phyloP scores from a whole-genome alignment of 2,113 vertebrate genomes.

The Strix uralensis region DNA sequence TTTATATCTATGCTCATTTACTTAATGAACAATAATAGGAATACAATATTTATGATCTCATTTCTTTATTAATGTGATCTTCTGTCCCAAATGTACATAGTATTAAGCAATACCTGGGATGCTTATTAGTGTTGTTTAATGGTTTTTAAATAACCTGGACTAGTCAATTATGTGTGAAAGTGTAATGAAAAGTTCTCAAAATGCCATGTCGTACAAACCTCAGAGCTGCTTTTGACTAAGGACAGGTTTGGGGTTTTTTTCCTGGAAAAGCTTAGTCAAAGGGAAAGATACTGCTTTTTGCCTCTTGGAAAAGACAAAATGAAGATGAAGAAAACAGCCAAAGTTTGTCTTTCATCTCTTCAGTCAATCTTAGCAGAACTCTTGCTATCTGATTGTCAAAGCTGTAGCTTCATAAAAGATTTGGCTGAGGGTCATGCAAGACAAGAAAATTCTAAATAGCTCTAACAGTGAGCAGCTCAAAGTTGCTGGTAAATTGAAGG shows the following conservation, averaged over 20 bases:
- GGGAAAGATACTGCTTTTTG: not conserved
- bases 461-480: not conserved
- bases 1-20: not conserved
- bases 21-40: not conserved
- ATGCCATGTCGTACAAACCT: not conserved
- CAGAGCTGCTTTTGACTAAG: not conserved
- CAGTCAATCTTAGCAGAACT: not conserved
- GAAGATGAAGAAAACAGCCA: not conserved
- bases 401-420: not conserved
- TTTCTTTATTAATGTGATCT: not conserved
- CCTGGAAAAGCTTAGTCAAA: not conserved
- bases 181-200: not conserved
- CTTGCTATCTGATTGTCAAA: slow-evolving; percentile 27
- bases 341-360: slow-evolving; percentile 31
- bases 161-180: not conserved
- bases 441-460: slow-evolving; percentile 14
- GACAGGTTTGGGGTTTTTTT: not conserved
- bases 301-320: not conserved
- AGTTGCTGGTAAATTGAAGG: not conserved
- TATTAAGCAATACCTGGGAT: not conserved
- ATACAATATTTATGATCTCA: not conserved
- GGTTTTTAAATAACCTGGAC: not conserved
- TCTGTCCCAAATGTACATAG: not conserved
- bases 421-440: not conserved
- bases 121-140: not conserved